A percentile compares a stretch with the other conserved stretches of the same genome.
phyloP scores from a whole-genome alignment of 1,140 invertebrate species.

The Tribolium castaneum region DNA sequence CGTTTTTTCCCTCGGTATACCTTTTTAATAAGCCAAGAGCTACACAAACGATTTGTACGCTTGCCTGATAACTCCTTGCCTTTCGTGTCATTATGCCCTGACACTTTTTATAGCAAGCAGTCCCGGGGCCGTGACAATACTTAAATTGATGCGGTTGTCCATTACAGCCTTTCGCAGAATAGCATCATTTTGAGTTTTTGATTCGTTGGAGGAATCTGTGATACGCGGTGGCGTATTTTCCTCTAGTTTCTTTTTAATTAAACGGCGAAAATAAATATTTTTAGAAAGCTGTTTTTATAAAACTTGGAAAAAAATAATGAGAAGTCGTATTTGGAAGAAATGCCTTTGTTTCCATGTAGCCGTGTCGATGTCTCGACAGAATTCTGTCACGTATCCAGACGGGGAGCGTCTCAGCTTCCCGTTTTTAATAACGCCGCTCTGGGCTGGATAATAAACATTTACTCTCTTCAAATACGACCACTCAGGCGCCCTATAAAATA shows the following conservation, averaged over 20 bases:
- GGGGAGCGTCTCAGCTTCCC: slow-evolving; percentile 41
- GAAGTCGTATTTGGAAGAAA: not conserved
- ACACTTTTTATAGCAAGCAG: not conserved
- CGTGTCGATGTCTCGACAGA: slow-evolving; percentile 28
- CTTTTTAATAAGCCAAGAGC: slow-evolving; percentile 6
- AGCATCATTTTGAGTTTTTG: slow-evolving; percentile 48
- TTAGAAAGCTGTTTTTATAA: not conserved
- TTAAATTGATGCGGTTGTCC: slow-evolving; percentile 57
- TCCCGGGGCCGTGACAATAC: slow-evolving; percentile 52
- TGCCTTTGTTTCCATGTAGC: slow-evolving; percentile 8
- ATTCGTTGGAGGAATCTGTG: not conserved
- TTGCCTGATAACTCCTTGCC: slow-evolving; percentile 11
- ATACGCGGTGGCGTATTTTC: not conserved
- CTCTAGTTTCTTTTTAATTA: not conserved
- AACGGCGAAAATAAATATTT: not conserved
- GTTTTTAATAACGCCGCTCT: slow-evolving; percentile 52
- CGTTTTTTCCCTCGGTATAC: not conserved
- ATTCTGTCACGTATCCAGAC: slow-evolving; percentile 51
- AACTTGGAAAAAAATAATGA: slow-evolving; percentile 1
- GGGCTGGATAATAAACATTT: slow-evolving; percentile 52
- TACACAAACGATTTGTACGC: not conserved
- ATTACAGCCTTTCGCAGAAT: slow-evolving; percentile 58
- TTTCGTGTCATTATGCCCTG: not conserved
- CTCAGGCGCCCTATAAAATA: slow-evolving; percentile 52
- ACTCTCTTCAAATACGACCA: slow-evolving; percentile 51